These are phyloP conservation scores for Darevskia nairensis DNA, from an alignment of 2,797 vertebrate species.

Conservation along the genomic window DNA sequence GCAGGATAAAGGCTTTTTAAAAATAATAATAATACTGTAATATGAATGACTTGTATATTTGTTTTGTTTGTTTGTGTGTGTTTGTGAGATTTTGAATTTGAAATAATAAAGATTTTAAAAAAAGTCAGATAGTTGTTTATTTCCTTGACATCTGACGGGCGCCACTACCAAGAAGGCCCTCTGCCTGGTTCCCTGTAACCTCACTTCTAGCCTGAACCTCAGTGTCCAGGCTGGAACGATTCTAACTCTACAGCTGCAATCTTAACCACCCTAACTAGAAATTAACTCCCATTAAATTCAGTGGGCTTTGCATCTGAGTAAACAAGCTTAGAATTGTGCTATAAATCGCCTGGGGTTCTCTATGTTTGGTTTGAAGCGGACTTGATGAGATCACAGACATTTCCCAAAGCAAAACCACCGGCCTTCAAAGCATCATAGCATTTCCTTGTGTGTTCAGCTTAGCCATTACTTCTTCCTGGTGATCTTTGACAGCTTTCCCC, in stretches of 20 bases:
- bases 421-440: neutral
- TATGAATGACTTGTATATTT: too few relatives aligned
- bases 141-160: too few relatives aligned
- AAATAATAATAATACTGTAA: too few relatives aligned
- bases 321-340: neutral
- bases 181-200: too few relatives aligned
- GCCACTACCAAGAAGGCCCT: too few relatives aligned
- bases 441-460: neutral
- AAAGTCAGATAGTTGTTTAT: too few relatives aligned
- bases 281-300: neutral
- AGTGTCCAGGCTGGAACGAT: neutral
- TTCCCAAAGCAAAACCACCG: slow-evolving; percentile 1
- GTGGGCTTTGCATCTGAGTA: neutral
- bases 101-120: too few relatives aligned
- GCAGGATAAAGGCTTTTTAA: too few relatives aligned
- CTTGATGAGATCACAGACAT: neutral
- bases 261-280: neutral
- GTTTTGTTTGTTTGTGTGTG: too few relatives aligned
- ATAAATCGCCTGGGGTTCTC: neutral
- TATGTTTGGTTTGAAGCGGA: neutral
- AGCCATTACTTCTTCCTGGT: neutral
- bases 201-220: too few relatives aligned
- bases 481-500: neutral
- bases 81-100: too few relatives aligned
- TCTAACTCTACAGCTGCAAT: neutral